Evolutionary conservation across 2,797 vertebrate species (phyloP).

Genomic region (Lacerta agilis): DNA sequence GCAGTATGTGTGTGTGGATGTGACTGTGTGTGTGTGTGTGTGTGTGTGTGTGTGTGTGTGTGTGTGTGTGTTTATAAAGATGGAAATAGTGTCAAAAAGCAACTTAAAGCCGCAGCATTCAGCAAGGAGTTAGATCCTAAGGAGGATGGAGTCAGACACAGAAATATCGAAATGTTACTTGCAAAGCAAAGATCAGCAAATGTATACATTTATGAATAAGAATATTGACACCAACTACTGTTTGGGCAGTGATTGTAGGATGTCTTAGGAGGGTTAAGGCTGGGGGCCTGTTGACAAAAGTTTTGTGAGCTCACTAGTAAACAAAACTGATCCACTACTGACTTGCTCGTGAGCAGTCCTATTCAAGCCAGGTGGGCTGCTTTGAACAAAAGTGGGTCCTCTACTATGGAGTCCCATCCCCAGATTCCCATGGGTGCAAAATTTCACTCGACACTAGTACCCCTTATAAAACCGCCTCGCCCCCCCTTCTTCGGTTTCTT

Average conservation of each 20-base stretch:
- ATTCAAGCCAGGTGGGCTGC: not conserved
- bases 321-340: not conserved
- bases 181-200: not conserved
- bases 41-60: no score
- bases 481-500: not conserved
- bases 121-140: not conserved
- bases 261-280: no score
- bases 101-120: not conserved
- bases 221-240: not conserved
- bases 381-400: not conserved
- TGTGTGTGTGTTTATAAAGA: not conserved
- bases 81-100: not conserved
- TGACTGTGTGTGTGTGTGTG: not conserved
- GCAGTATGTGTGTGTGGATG: not conserved
- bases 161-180: not conserved
- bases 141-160: not conserved
- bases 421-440: not conserved
- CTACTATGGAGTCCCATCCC: not conserved
- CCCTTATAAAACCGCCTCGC: not conserved
- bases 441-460: not conserved
- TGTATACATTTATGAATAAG: not conserved
- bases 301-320: not conserved
- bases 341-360: not conserved
- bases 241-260: not conserved
- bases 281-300: not conserved